Conservation (phyloP, 2,888 invertebrate species). For the Zaprionus obscuricornis region DNA sequence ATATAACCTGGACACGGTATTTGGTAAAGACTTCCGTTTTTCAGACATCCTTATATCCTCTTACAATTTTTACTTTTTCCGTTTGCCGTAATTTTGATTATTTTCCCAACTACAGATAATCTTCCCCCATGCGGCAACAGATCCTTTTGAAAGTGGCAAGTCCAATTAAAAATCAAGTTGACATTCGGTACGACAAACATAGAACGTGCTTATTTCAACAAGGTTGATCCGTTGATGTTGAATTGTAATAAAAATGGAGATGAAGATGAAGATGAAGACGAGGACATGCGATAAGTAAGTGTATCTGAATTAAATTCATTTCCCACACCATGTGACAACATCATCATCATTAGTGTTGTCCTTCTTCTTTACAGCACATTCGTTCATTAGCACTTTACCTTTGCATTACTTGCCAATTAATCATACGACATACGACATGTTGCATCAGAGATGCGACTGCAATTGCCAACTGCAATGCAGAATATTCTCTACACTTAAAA, state of each 20-base stretch:
- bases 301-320: too few species aligned
- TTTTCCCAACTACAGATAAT: conserved; percentile 39
- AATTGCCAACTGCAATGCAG: background rate
- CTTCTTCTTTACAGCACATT: conserved; percentile 11
- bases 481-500: background rate
- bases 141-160: conserved; percentile 12
- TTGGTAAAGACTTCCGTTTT: conserved; percentile 65
- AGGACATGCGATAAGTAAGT: too few species aligned
- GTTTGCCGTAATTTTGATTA: conserved; percentile 53
- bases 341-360: conserved; percentile 27
- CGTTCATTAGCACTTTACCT: conserved; percentile 17
- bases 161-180: too few species aligned
- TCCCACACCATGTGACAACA: background rate
- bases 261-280: too few species aligned
- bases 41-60: conserved; percentile 35
- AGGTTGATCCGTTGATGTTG: too few species aligned
- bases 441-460: background rate
- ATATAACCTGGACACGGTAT: conserved; percentile 2
- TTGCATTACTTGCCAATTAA: conserved; percentile 40
- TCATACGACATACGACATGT: conserved; percentile 25
- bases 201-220: too few species aligned
- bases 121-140: conserved; percentile 4
- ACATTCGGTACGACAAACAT: too few species aligned
- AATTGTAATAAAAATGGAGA: too few species aligned
- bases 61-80: conserved; percentile 48